Base-by-base conservation (phyloP, 2,113 vertebrate species). In the Trinectes maculatus region DNA sequence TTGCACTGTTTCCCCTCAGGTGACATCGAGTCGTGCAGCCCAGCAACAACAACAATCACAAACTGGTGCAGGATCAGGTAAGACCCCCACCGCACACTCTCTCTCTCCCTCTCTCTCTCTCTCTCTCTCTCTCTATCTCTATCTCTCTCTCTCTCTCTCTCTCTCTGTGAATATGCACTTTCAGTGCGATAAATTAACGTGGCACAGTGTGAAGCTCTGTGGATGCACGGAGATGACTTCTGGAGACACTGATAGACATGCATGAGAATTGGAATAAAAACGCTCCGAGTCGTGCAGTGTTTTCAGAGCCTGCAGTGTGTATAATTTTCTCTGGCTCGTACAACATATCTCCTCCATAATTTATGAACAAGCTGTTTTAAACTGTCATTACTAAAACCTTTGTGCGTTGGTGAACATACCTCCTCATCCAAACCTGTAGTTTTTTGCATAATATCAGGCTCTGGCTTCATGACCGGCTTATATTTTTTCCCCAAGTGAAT, bases 21-120 rank as follows among this genome's bases (percentile, higher is more conserved):
- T 94, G 92, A 92, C 94, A 49, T 93, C 93, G 6, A 93, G 90
- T 82, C 94, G 95, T 81, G 92, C 92, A 40, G 93, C 93, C 80
- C 95, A 95, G 87, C 92, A 77, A 87, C 92, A 77, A 87, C 92
- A 72, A 72, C 94, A 63, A 90, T 85, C 84, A 61, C 87, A 91
- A 52, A 68, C 46, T 62, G 87, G 87, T 22, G 62, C 85, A 63
- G 89, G 89, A 69, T 80, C 89, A 87, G 88, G 90, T 90, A 71
- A 80, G 79, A 57, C n/a, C n/a, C n/a, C n/a, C n/a, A n/a, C n/a
- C n/a, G n/a, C n/a, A 19, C n/a, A 48, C 44, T 29, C 58, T 39
- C 40, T n/a, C 29, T 22, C 37, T 8, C 44, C 22, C 47, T 28
- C n/a, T 51, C 13, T 6, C 15, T 18, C 6, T 42, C 18, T 21